Evolutionary conservation across 2,113 vertebrate species (phyloP), one percentile per base, ranked within the genome.

Genomic region (Eulemur rufifrons): DNA sequence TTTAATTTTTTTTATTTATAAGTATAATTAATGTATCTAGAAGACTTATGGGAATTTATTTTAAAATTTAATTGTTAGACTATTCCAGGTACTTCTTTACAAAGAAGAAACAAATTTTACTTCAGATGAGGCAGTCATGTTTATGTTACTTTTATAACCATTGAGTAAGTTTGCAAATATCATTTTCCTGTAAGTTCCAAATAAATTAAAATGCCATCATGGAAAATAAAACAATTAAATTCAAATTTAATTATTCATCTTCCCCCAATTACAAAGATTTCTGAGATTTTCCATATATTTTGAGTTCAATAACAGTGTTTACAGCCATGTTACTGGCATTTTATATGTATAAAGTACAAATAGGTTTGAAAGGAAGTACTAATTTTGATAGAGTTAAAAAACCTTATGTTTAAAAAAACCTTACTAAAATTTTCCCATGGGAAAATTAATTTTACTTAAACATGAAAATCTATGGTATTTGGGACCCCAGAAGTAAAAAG

Each of bases 381-480:
- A 84, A 89, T 71, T 83, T 76, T 77, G 23, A 81, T 74, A 18
- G 13, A 88, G 54, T 11, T 74, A 86, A 86, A 78, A 71, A 71
- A 25, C 10, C 4, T 12, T 37, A 2, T 78, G 52, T 47, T 69
- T 59, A 34, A 56, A 56, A 84, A 68, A 61, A 61, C 20, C 20
- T 47, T 21, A 61, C 45, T 54, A 56, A 68, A 42, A 39, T 86
- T 78, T 90, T 80, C 42, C 29, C 1, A 59, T 68, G 54, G 29
- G 64, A 88, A 94, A 56, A 54, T n/a, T 82, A 80, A 93, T 69
- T 93, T 93, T 89, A 54, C 52, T 56, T 83, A 71, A 61, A 74
- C 76, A 17, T 91, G 1, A 76, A 91, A 77, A 1, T 42, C 66
- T 69, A 29, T 37, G 29, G 1, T 83, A 80, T 84, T 89, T 91